Evolutionary conservation across 2,888 invertebrate genomes (phyloP), one percentile per base, ranked within the genome.

Genomic region (Diaprepes abbreviatus): DNA sequence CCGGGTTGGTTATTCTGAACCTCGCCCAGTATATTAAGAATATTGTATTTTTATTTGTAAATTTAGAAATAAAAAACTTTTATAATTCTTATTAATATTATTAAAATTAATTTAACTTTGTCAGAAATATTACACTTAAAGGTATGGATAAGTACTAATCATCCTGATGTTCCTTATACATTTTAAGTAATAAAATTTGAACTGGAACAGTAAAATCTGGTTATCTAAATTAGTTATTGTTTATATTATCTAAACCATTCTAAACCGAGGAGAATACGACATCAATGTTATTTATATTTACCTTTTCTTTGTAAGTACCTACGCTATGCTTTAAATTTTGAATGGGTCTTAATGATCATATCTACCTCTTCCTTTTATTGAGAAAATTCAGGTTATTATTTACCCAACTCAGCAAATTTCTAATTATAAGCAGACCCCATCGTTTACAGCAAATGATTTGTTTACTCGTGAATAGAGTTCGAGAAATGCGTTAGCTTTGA

Each of bases 361-460:
- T 43, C 19, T 43, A 19, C 21, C 7, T 19, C 43, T 43, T 19
- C 9, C 43, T 19, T 43, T 43, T 43, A 43, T 43, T 43, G 19
- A 19, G 19, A 21, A 38, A 43, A 19, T 43, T 43, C 43, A 19
- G 19, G 43, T 19, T 43, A 43, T 43, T 43, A 43, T 43, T 10
- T 43, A 43, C 43, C 43, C 43, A 43, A 43, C 43, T 43, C 43
- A 43, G 43, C 43, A 43, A 21, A 43, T 43, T 43, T 43, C 43
- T 43, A 43, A 43, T 43, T 43, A 43, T 43, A 19, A 19, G 43
- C 19, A 43, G 19, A 6, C 19, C 21, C 21, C 10, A 19, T 19
- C 43, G 19, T 43, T 21, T 7, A n/a, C 10, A n/a, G 43, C 19
- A 17, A 16, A 43, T 19, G 19, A 7, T 43, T 43, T 43, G 19